Conservation (phyloP, 1,140 invertebrate species). For the Diprion similis region DNA sequence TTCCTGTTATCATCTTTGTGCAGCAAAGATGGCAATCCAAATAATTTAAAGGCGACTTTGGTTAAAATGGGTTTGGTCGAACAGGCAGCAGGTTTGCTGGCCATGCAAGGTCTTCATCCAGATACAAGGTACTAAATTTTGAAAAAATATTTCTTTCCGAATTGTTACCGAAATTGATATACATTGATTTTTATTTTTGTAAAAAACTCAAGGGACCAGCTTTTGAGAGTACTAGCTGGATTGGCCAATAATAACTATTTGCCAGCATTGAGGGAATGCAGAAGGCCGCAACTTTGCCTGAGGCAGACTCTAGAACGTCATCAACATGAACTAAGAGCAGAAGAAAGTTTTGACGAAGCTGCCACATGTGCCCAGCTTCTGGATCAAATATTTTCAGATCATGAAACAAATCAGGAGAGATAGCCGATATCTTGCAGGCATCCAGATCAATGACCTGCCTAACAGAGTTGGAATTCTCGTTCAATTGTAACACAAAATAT, state of each 20-base stretch:
- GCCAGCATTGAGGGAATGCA: conserved; percentile 60
- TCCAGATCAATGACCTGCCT: not conserved
- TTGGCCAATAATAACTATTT: conserved; percentile 59
- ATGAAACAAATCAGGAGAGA: conserved; percentile 46
- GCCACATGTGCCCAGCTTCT: conserved; percentile 46
- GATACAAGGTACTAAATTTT: conserved; percentile 48
- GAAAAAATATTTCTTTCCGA: conserved; percentile 17
- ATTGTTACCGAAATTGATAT: not conserved
- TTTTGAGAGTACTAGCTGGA: conserved; percentile 61
- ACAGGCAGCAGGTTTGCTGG: conserved; percentile 62
- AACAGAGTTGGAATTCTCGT: not conserved
- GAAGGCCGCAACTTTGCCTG: conserved; percentile 60
- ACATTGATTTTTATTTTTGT: not conserved
- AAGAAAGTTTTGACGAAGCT: conserved; percentile 48
- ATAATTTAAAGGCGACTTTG: conserved; percentile 62
- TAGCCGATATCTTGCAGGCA: conserved; percentile 30
- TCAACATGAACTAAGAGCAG: conserved; percentile 45
- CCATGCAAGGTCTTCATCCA: conserved; percentile 49
- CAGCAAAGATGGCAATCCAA: conserved; percentile 61
- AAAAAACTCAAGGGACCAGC: conserved; percentile 59
- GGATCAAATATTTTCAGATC: conserved; percentile 49
- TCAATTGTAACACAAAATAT: conserved; percentile 5
- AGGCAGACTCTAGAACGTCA: conserved; percentile 53
- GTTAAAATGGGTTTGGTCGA: conserved; percentile 68
- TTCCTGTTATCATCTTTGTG: conserved; percentile 73